Evolutionary conservation across 1,140 invertebrate species (phyloP).

Genomic region (Heliconius hermathena): DNA sequence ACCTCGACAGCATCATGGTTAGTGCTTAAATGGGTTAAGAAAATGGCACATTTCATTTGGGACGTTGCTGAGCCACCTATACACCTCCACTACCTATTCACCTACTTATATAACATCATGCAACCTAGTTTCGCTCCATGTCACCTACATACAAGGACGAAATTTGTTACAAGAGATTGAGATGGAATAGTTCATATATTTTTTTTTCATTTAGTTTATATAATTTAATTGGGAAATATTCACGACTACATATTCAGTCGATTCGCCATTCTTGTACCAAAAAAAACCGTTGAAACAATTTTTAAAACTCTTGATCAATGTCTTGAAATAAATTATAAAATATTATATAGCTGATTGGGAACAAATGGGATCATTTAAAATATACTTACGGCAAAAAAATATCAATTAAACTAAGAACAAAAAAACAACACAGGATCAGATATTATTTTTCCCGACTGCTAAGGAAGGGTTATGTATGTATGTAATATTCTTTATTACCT

Average conservation of each 20-base stretch:
- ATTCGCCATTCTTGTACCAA: not conserved
- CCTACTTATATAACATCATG: not conserved
- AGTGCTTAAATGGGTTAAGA: slow-evolving; percentile 22
- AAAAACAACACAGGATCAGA: too few species aligned
- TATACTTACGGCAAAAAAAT: not conserved
- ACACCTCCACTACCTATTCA: not conserved
- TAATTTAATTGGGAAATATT: too few species aligned
- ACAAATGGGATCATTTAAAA: not conserved
- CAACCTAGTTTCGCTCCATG: not conserved
- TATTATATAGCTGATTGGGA: not conserved
- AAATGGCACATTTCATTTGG: slow-evolving; percentile 17
- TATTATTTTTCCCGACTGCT: too few species aligned
- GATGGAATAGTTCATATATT: too few species aligned
- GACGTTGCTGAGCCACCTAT: not conserved
- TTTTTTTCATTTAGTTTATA: too few species aligned
- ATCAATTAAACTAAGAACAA: too few species aligned
- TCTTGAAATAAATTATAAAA: not conserved
- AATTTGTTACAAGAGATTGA: not conserved
- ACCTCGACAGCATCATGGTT: not conserved
- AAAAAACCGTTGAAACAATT: not conserved
- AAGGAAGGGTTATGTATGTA: too few species aligned
- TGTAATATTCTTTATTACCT: too few species aligned
- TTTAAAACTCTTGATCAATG: not conserved
- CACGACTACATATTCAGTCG: not conserved
- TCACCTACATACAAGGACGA: not conserved